Base-by-base conservation (phyloP, 1,140 invertebrate genomes). In the Homalodisca vitripennis region DNA sequence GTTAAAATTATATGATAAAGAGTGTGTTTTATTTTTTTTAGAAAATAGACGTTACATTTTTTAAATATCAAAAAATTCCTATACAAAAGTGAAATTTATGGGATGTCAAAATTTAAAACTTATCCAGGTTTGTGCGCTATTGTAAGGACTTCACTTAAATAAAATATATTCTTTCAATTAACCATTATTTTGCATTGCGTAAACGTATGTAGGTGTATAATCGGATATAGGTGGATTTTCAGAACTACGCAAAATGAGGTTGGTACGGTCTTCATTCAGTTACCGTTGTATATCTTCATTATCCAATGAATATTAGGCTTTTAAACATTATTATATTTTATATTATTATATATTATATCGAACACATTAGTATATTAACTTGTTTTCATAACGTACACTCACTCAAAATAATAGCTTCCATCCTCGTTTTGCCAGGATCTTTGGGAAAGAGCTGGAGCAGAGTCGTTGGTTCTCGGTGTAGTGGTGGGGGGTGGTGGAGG, bases 361-460 rank as follows among this genome's bases (percentile, higher is more conserved):
- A 55, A 55, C 10, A 55, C 6, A 17, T 17, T 12, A 55, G 22
- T 12, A 20, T 6, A 55, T 55, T 17, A 55, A 55, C 24, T 12
- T 12, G 10, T 55, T 3, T 24, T 26, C 13, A 53, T 31, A 6
- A 29, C 51, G n/a, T n/a, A n/a, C 26, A 71, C 70, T 71, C 22
- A 71, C 70, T 71, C 70, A 22, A 71, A 71, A 27, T 55, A 60
- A 46, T 71, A 71, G 24, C 63, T 67, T 17, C 70, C 70, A 32
- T 71, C 70, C 12, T 67, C 70, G 29, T 62, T 31, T 26, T 34
- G 67, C 6, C n/a, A 32, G 53, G n/a, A 68, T 26, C 55, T 60
- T n/a, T 60, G 55, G 55, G 14, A 60, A 26, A 22, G 14, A 6
- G 55, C 14, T 2, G 55, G 55, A 22, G 6, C 22, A 2, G 22